phyloP scores from a whole-genome alignment of 2,888 invertebrate genomes.

The Neuroscelio doddi region DNA sequence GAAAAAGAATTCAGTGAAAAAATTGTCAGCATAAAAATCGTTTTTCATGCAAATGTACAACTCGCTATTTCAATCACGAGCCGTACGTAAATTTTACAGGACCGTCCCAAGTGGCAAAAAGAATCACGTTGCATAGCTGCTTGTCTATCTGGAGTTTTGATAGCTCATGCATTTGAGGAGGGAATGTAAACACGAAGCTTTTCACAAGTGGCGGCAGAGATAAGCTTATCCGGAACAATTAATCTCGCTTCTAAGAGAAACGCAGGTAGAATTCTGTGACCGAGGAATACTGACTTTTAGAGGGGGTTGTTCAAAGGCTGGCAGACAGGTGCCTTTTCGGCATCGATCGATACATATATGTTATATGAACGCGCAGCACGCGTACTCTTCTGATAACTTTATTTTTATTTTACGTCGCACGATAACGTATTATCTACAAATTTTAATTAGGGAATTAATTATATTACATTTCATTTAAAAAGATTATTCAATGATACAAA shows the following conservation, averaged over 20 bases:
- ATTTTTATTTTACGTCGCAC: background rate
- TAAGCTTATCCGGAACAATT: conserved; percentile 34
- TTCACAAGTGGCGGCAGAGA: conserved; percentile 31
- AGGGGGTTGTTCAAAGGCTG: conserved; percentile 17
- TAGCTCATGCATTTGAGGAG: conserved; percentile 19
- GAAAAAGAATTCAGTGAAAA: conserved; percentile 30
- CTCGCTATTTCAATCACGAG: conserved; percentile 44
- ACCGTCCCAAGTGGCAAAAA: conserved; percentile 16
- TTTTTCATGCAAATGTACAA: conserved; percentile 39
- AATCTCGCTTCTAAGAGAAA: conserved; percentile 39
- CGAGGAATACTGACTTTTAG: conserved; percentile 20
- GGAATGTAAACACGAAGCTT: conserved; percentile 20
- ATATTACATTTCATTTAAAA: no score
- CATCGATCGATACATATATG: conserved; percentile 22
- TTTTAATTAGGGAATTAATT: no score
- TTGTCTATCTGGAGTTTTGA: conserved; percentile 18
- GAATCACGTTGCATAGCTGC: conserved; percentile 22
- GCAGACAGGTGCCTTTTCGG: conserved; percentile 38
- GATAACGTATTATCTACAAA: no score
- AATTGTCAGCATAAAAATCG: conserved; percentile 29
- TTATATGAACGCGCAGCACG: conserved; percentile 16
- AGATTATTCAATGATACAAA: no score
- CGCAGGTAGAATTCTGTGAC: conserved; percentile 20
- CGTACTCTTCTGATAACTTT: background rate
- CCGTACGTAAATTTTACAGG: conserved; percentile 31